These are phyloP conservation scores for Sylvicola fuscatus DNA, from an alignment of 2,888 invertebrate species.

Conservation along the genomic window DNA sequence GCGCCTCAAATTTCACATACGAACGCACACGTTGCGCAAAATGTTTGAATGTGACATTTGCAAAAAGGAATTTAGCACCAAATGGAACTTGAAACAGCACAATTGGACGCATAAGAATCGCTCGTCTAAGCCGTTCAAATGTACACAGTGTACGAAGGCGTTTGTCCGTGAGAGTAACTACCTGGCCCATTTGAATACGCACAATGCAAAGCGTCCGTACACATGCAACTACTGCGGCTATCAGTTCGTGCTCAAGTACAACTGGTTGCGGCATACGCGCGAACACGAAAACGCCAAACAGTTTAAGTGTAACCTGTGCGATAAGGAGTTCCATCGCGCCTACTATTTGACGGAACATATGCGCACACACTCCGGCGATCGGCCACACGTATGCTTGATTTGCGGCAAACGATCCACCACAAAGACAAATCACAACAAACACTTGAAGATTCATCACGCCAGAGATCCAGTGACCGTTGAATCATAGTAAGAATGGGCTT, in stretches of 20 bases:
- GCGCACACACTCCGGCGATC: conserved; percentile 55
- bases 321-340: conserved; percentile 66
- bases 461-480: conserved; percentile 72
- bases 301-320: conserved; percentile 54
- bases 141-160: conserved; percentile 62
- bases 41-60: conserved; percentile 68
- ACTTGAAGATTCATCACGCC: conserved; percentile 75
- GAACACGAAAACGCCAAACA: conserved; percentile 68
- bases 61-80: conserved; percentile 68
- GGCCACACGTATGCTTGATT: conserved; percentile 68
- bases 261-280: conserved; percentile 65
- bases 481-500: conserved; percentile 25
- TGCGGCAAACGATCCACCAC: conserved; percentile 79
- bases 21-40: conserved; percentile 52
- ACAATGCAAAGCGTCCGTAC: conserved; percentile 59
- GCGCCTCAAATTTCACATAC: conserved; percentile 60
- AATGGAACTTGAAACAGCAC: conserved; percentile 78
- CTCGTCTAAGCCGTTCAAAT: conserved; percentile 67
- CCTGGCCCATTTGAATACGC: conserved; percentile 67
- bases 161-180: conserved; percentile 66
- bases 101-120: conserved; percentile 75
- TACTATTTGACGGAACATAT: conserved; percentile 77
- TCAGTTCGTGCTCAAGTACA: conserved; percentile 72
- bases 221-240: conserved; percentile 82
- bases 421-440: conserved; percentile 80